Base-by-base conservation (phyloP, 2,113 vertebrate species). In the Microtus pennsylvanicus region DNA sequence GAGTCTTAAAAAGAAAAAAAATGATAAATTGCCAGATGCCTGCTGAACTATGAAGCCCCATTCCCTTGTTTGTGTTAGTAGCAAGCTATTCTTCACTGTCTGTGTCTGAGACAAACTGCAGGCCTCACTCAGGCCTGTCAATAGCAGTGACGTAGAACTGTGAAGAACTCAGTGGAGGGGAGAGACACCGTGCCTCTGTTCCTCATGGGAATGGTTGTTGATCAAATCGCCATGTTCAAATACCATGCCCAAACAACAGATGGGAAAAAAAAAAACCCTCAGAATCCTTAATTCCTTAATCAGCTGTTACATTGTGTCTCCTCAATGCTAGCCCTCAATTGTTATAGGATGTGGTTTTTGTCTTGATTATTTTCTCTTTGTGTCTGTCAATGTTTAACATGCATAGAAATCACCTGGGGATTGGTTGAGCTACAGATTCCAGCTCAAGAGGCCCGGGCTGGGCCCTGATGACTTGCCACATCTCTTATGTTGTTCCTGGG, bases 91-190 rank as follows among this genome's bases (percentile, higher is more conserved):
- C 97, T 89, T 90, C 47, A 90, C 52, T 96, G 69, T 97, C 38
- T 89, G 55, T 11, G 1, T 93, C 95, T 76, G 81, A 97, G 94
- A 97, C 55, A 97, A 97, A 97, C 6, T 87, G 12, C 96, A 98
- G 92, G 26, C 70, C 35, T n/a, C 74, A 30, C 30, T 42, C 67
- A 21, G 74, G 92, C 26, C 55, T 86, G 76, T 74, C 75, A 72
- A 94, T 97, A 89, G 74, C 88, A 81, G 90, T 91, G 77, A 91
- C 5, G 0, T 38, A 42, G 69, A 90, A 58, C n/a, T 91, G 55
- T 87, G 85, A 95, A 97, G 87, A 89, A 93, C 52, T 90, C 76
- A 17, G 12, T 22, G 38, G 63, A 89, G 38, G 3, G 47, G 61
- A 91, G 63, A 93, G 50, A 76, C 92, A 86, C 3, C 3, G 19